Base-by-base conservation (phyloP, 1,140 invertebrate species). In the Sycobia sp. region DNA sequence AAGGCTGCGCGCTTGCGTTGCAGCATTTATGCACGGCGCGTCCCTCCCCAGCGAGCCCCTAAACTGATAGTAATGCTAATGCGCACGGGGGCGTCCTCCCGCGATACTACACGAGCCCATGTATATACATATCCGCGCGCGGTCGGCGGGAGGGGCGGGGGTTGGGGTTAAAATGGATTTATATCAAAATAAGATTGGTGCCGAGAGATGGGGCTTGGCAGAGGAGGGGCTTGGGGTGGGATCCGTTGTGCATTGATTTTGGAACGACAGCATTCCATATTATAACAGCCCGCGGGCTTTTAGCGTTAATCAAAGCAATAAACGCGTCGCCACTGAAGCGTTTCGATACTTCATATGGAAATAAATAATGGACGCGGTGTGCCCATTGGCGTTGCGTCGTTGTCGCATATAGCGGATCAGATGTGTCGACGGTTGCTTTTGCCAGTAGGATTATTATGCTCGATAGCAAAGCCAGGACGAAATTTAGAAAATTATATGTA, bases 41-140 rank as follows among this genome's bases (percentile, higher is more conserved):
- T 57, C 20, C 14, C 43, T 57, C 55, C 55, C 43, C 23, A 47
- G 27, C 29, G 55, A 57, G 27, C 29, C 16, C 2, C 18, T 57
- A 44, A 57, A 57, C 55, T 46, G 55, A 57, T 57, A 57, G 43
- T 46, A 57, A 57, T 57, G 55, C 55, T 57, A 57, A 57, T 46
- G 43, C 20, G 18, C 8, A 16, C 4, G 16, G n/a, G 41, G 38
- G 39, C 51, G 20, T n/a, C n/a, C n/a, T n/a, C n/a, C n/a, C n/a
- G n/a, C 27, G 51, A 54, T 8, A 22, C 50, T 18, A n/a, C n/a
- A 53, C 38, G 32, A 38, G 16, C 50, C 4, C 14, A 13, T 41
- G 22, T 27, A 41, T 11, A 32, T 32, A 32, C 11, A n/a, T n/a
- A n/a, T n/a, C n/a, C 23, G 34, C 22, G 20, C 38, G 32, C n/a